Conservation (phyloP, 2,113 vertebrate genomes). For the Pitta sordida region DNA sequence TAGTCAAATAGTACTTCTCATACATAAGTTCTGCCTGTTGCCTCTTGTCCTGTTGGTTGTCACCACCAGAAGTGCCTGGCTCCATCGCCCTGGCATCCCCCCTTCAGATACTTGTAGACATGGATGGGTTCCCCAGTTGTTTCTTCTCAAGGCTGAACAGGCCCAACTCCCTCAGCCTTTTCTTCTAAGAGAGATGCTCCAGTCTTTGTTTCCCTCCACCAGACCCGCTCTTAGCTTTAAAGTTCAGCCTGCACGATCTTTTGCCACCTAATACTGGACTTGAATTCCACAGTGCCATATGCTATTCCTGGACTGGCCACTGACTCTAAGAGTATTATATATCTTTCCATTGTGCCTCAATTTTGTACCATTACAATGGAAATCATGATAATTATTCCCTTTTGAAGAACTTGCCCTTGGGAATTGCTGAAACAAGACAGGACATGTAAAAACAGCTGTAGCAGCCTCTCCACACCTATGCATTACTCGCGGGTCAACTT, state of each 20-base stretch:
- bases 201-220: neutral
- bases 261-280: neutral
- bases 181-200: neutral
- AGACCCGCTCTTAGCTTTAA: neutral
- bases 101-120: neutral
- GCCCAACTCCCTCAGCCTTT: neutral
- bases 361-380: neutral
- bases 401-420: neutral
- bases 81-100: neutral
- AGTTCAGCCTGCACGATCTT: neutral
- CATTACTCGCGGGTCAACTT: neutral
- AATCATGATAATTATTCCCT: neutral
- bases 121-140: neutral
- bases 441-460: neutral
- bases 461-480: neutral
- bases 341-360: neutral
- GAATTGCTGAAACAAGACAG: neutral
- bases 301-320: neutral
- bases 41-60: neutral
- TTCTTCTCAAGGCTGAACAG: neutral
- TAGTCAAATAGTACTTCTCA: neutral
- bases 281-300: neutral
- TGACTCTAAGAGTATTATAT: neutral
- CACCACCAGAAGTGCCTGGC: rapidly evolving
- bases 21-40: neutral